Percentiles rank a stretch among this genome's conserved stretches.
phyloP scores from a whole-genome alignment of 1,140 invertebrate genomes.

The Leptinotarsa lineolata region DNA sequence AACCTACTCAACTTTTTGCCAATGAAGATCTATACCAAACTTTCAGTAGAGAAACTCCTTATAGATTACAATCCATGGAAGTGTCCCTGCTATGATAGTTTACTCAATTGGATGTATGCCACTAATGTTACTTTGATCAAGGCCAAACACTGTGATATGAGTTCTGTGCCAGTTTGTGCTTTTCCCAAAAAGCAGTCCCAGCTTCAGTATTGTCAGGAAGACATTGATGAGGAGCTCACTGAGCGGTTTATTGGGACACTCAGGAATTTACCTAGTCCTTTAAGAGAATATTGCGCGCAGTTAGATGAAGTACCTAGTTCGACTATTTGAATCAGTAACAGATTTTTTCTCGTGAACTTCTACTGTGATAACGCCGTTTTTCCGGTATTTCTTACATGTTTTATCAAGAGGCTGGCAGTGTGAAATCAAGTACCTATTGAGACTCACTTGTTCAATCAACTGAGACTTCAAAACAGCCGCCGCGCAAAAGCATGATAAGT shows the following conservation, averaged over 20 bases:
- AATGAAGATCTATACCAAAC: slow-evolving; percentile 14
- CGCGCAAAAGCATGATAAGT: no score
- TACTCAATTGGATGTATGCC: slow-evolving; percentile 23
- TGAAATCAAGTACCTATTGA: no score
- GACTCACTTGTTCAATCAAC: no score
- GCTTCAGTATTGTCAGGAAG: slow-evolving; percentile 10
- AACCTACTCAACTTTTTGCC: slow-evolving; percentile 30
- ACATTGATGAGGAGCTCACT: slow-evolving; percentile 25
- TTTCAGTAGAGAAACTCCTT: slow-evolving; percentile 26
- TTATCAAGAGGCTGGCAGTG: no score
- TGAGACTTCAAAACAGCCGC: no score
- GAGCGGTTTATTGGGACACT: slow-evolving; percentile 10
- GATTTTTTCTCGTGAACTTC: no score
- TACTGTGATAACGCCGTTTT: no score
- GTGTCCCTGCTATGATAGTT: slow-evolving; percentile 28
- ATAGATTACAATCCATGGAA: slow-evolving; percentile 35
- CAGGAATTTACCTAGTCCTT: neutral
- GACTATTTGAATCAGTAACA: no score
- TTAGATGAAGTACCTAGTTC: slow-evolving; percentile 5
- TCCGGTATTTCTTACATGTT: no score
- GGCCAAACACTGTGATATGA: neutral
- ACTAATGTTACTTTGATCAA: slow-evolving; percentile 18
- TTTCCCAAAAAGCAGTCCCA: slow-evolving; percentile 1
- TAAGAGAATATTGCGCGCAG: slow-evolving; percentile 11
- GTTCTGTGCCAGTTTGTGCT: slow-evolving; percentile 16